Base-by-base conservation (phyloP, 2,797 vertebrate species). In the Iguana delicatissima region DNA sequence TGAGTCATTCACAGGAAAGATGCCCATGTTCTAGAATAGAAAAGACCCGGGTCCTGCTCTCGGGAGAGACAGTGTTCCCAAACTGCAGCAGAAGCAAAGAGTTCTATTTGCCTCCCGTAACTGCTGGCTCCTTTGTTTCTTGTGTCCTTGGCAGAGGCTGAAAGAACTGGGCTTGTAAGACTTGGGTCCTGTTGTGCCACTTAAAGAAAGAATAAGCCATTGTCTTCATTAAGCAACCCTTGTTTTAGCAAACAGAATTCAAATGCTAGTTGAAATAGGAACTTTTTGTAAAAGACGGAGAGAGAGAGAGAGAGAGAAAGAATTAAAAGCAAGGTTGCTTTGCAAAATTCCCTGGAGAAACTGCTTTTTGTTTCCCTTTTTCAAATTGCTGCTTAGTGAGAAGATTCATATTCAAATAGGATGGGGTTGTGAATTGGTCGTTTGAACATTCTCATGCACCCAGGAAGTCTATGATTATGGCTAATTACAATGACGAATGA, bases 391-490 rank as follows among this genome's bases (percentile, higher is more conserved):
- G 90, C 97, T 97, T 94, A 91, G 97, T 94, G 97, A 95, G 97
- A 97, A 98, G 98, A 98, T 98, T 98, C 98, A 98, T 98, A 98
- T 98, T 98, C 98, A 98, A 98, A 98, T 98, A 93, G 96, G 95
- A 89, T 94, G 93, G 94, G 97, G 95, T 96, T 97, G 97, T 98
- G 98, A 98, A 98, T 98, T 96, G 96, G 97, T 93, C 93, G 95
- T 97, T 97, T 94, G 95, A 97, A 98, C 98, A 97, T 98, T 98
- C 98, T 97, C 98, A 98, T 97, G 97, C 97, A 97, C 97, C 96
- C 97, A 95, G 97, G 97, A 97, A 97, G 96, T 96, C 97, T 96
- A 96, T 97, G 98, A 98, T 98, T 98, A 98, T 96, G 96, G 98
- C 98, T 98, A 98, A 98, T 98, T 98, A 98, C 98, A 98, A 97